Conservation (phyloP, 1,140 invertebrate species). For the Stratiolaelaps scimitus region DNA sequence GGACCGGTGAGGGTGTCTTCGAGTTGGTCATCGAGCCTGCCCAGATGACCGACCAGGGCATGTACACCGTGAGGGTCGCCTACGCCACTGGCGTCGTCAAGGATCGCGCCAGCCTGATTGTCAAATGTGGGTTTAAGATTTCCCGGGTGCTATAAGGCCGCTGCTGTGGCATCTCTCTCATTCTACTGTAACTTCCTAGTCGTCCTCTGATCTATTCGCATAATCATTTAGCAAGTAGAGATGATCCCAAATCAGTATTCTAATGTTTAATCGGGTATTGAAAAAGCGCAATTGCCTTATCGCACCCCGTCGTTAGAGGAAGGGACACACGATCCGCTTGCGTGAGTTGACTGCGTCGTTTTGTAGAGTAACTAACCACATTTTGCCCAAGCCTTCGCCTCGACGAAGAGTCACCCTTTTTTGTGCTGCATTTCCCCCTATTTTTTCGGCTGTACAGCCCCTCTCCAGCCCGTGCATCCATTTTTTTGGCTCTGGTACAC, state of each 20-base stretch:
- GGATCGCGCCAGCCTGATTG: constrained; percentile 8
- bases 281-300: too few relatives aligned
- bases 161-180: too few relatives aligned
- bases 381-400: not conserved
- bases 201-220: too few relatives aligned
- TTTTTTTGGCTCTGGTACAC: not conserved
- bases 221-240: too few relatives aligned
- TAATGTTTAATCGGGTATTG: too few relatives aligned
- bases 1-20: constrained; percentile 16
- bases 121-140: constrained; percentile 2
- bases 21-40: not conserved
- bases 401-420: not conserved
- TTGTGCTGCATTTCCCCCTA: not conserved
- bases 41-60: constrained; percentile 5
- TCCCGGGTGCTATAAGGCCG: too few relatives aligned
- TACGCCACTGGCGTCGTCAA: constrained; percentile 15
- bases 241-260: too few relatives aligned
- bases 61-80: not conserved
- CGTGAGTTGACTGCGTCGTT: too few relatives aligned
- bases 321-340: too few relatives aligned
- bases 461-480: not conserved
- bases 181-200: too few relatives aligned
- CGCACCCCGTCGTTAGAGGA: too few relatives aligned
- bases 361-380: not conserved
- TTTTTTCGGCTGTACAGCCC: not conserved